Evolutionary conservation across 1,140 invertebrate species (phyloP), one percentile per base, ranked within the genome.

Genomic region (Plutomurus gul): DNA sequence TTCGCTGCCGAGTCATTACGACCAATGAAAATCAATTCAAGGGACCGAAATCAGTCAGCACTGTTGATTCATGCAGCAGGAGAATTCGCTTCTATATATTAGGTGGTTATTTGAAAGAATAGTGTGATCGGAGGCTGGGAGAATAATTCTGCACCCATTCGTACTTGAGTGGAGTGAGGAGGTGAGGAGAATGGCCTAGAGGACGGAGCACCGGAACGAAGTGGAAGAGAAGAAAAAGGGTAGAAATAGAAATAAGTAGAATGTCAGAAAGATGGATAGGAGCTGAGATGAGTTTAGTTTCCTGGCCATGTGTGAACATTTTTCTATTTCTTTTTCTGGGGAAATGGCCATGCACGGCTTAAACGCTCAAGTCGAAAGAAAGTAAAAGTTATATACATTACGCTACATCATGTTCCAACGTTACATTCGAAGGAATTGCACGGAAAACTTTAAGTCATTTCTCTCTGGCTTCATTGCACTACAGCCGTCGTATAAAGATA

Each of bases 211-310:
- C 36, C 18, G 70, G 70, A 46, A 72, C 70, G 70, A 72, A 72
- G 70, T 39, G 37, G 36, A 40, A 72, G 40, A 72, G 70, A 25
- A 46, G 36, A 72, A 72, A 46, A 72, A 72, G 40, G 70, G 70
- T 72, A n/a, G n/a, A n/a, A n/a, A n/a, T 72, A 40, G 70, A 72
- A 72, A 72, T 72, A 72, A 72, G 70, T 72, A 72, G 70, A 72
- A 72, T 72, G 70, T 72, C 70, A 72, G 70, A 72, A 72, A 72
- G 70, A 72, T 72, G 70, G 70, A 72, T 72, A 72, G 70, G 70
- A 40, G 25, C 37, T 56, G 70, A 72, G 70, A 72, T 72, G 70
- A 72, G 70, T 72, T 72, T 72, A 72, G 36, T 72, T 72, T 72
- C 70, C 40, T 72, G 70, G 39, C 70, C 70, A 72, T 72, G 70